These are phyloP conservation scores for Galleria mellonella DNA, from an alignment of 1,140 invertebrate species.

Conservation along the genomic window DNA sequence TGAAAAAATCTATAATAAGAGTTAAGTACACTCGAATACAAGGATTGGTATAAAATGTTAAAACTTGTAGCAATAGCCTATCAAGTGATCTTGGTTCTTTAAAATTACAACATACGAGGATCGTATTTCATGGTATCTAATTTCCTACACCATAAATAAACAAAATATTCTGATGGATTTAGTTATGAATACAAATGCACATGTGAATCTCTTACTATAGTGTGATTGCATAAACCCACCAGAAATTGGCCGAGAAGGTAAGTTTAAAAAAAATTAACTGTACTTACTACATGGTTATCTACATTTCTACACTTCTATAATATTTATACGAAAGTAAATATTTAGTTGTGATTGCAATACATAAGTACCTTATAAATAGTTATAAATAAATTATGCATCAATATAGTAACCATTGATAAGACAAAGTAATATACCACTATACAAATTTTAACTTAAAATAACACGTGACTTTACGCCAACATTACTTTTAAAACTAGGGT, in stretches of 20 bases:
- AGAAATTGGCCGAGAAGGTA: too few relatives aligned
- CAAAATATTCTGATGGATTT: neutral
- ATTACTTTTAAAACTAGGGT: slow-evolving; percentile 1
- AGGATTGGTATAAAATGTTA: slow-evolving; percentile 72
- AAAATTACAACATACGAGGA: slow-evolving; percentile 50
- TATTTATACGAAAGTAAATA: slow-evolving; percentile 45
- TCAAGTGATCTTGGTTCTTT: slow-evolving; percentile 60
- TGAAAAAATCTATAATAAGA: slow-evolving; percentile 74
- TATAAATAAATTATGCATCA: slow-evolving; percentile 51
- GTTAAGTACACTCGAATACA: slow-evolving; percentile 72
- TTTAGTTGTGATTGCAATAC: neutral
- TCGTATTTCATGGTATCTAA: slow-evolving; percentile 29
- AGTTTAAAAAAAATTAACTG: neutral
- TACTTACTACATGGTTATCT: slow-evolving; percentile 59
- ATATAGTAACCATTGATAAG: slow-evolving; percentile 33
- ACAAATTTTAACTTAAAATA: slow-evolving; percentile 23
- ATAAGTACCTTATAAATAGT: slow-evolving; percentile 16
- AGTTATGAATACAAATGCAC: too few relatives aligned
- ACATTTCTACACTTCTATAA: slow-evolving; percentile 60
- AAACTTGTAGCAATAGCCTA: slow-evolving; percentile 59
- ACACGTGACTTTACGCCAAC: slow-evolving; percentile 4
- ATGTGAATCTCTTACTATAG: too few relatives aligned
- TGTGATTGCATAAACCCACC: too few relatives aligned
- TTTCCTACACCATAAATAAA: slow-evolving; percentile 8
- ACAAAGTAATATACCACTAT: slow-evolving; percentile 27